These are phyloP conservation scores for Ptiloglossa arizonensis DNA, from an alignment of 1,140 invertebrate genomes.

Conservation along the genomic window DNA sequence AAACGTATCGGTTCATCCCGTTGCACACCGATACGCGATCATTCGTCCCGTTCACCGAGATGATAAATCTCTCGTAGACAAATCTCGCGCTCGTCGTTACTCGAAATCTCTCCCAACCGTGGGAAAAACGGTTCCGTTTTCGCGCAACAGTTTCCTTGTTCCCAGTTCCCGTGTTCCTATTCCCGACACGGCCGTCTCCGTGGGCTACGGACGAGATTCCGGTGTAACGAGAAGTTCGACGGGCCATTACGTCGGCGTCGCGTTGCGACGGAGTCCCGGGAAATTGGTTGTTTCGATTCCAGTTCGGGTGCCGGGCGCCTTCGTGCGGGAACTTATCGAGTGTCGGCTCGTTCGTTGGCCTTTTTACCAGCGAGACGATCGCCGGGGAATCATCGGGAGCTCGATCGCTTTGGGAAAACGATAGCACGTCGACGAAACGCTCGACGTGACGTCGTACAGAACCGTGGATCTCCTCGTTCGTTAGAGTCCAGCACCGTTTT, in stretches of 20 bases:
- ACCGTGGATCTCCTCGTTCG: neutral
- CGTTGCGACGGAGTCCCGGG: constrained; percentile 32
- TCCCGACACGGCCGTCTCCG: constrained; percentile 15
- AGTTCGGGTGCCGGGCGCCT: neutral
- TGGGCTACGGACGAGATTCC: constrained; percentile 50
- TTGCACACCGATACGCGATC: neutral
- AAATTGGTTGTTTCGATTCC: constrained; percentile 59
- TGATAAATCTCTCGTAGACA: neutral
- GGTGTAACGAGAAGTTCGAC: constrained; percentile 50
- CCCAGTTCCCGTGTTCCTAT: constrained; percentile 21
- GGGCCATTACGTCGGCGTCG: constrained; percentile 52
- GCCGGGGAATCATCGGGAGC: constrained; percentile 1
- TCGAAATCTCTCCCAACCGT: neutral
- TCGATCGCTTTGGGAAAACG: neutral
- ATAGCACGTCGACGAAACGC: constrained; percentile 15
- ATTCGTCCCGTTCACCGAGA: neutral
- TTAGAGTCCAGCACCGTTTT: constrained; percentile 2
- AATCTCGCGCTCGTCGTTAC: neutral
- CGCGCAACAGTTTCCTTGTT: constrained; percentile 28
- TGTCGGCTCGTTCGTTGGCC: too few species aligned
- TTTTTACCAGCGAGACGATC: neutral
- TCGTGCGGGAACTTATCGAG: constrained; percentile 14
- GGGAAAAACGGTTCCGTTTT: constrained; percentile 1
- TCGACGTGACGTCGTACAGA: constrained; percentile 7
- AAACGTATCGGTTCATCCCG: too few species aligned